Base-by-base conservation (phyloP, 2,113 vertebrate species). In the Channa argus region DNA sequence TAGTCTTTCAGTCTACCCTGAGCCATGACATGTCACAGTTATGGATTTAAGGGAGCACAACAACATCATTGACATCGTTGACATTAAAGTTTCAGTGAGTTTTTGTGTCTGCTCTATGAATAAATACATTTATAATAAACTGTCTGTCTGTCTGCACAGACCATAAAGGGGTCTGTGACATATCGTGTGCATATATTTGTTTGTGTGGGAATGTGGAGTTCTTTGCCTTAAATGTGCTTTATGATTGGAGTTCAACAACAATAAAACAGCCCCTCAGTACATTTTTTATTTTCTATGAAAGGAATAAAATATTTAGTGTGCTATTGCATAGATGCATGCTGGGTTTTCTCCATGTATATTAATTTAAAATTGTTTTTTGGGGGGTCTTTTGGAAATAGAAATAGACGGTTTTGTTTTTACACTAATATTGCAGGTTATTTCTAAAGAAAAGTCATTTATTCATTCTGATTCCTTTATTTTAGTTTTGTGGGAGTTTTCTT, bases 41-140 rank as follows among this genome's bases (percentile, higher is more conserved):
- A 36, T 37, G 56, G 56, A 85, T 80, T 84, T 78, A 85, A 65
- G 13, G 58, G 33, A 45, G 65, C 70, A 46, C 49, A 11, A 38
- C 3, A 8, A 72, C 73, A 56, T 71, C 77, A 71, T 65, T 53
- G 51, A 66, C 52, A 55, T 52, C 37, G n/a, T 81, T 88, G 69
- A 63, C 70, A 85, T 84, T 64, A 72, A 82, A 74, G 55, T 77
- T 81, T 86, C 73, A 80, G 63, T 63, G 71, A 59, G 47, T 24
- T 83, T 79, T 84, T 45, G 24, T 74, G 46, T 63, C 68, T 38
- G 7, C 15, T 60, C 54, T 62, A 56, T 72, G 65, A 82, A 84
- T 79, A 76, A 60, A 82, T 77, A 15, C 33, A 73, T 73, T 47
- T 34, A 65, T 78, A 54, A 50, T 49, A 38, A 41, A 36, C 61